These are phyloP conservation scores for Eueremaeus valkanovi DNA, from an alignment of 2,888 invertebrate species.

Conservation along the genomic window DNA sequence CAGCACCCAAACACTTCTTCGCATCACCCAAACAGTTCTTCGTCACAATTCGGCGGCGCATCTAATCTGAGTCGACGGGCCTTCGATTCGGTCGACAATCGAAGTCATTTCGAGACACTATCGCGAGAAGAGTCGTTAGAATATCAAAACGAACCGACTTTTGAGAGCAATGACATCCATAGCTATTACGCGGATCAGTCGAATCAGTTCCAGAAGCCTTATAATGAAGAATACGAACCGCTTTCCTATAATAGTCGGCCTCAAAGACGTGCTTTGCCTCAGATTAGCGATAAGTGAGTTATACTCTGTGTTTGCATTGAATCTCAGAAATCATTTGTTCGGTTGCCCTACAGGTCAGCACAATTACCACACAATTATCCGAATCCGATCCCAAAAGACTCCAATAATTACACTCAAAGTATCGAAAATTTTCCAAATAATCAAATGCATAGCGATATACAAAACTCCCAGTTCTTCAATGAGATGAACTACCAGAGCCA, in stretches of 20 bases:
- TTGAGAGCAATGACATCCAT: not conserved
- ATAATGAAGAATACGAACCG: conserved; percentile 37
- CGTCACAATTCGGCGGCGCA: conserved; percentile 76
- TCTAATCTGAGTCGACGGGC: conserved; percentile 57
- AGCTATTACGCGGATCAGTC: not conserved
- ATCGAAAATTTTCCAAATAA: conserved; percentile 18
- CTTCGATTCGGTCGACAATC: conserved; percentile 15
- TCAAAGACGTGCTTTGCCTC: conserved; percentile 17
- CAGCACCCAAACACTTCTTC: conserved; percentile 56
- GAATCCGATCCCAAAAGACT: not conserved
- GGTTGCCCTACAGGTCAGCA: not conserved
- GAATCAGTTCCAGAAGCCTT: not conserved
- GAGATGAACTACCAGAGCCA: not conserved
- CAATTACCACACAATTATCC: not conserved
- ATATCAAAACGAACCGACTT: conserved; percentile 12
- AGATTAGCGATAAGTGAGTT: conserved; percentile 23
- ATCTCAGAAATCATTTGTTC: not conserved
- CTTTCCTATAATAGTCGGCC: conserved; percentile 43
- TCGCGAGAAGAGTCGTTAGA: conserved; percentile 37
- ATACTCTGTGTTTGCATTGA: no score
- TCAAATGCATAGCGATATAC: not conserved
- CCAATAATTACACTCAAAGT: conserved; percentile 23
- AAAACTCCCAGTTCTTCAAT: not conserved
- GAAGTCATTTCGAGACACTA: conserved; percentile 23
- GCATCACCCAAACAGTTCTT: conserved; percentile 79